Conservation (phyloP, 2,113 vertebrate species). For the Romanogobio albipinnatus region DNA sequence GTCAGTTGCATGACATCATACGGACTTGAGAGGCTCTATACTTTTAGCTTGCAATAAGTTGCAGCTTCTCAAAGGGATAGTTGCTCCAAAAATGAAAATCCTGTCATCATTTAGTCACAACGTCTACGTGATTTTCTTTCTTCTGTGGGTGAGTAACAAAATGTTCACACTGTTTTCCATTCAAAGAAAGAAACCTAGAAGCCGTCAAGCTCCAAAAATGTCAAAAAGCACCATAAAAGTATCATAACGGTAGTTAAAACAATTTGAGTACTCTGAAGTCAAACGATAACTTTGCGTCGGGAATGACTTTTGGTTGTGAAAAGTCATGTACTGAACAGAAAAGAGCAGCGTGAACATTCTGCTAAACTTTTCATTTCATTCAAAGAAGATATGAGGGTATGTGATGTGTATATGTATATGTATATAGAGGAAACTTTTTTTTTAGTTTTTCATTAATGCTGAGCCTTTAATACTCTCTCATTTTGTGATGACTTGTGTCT, state of each 20-base stretch:
- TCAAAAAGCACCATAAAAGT: no score
- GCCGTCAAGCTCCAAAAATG: neutral
- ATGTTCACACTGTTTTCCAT: neutral
- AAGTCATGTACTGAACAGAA: neutral
- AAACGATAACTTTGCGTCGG: neutral
- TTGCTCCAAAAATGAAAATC: neutral
- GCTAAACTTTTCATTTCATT: neutral
- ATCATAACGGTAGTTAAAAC: neutral
- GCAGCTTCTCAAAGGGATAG: neutral
- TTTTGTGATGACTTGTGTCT: constrained; percentile 14
- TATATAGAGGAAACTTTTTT: no score
- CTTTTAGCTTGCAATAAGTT: neutral
- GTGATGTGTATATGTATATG: no score
- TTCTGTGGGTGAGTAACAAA: neutral
- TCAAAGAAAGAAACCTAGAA: neutral
- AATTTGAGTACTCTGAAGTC: neutral
- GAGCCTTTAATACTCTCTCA: neutral
- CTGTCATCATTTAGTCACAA: neutral
- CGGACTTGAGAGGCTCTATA: neutral
- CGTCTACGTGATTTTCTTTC: neutral
- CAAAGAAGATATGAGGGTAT: neutral
- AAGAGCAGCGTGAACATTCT: neutral
- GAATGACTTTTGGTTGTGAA: neutral
- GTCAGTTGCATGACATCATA: neutral
- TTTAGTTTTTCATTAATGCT: neutral